phyloP scores from a whole-genome alignment of 2,113 vertebrate species.

The Mormyrus iriodes region DNA sequence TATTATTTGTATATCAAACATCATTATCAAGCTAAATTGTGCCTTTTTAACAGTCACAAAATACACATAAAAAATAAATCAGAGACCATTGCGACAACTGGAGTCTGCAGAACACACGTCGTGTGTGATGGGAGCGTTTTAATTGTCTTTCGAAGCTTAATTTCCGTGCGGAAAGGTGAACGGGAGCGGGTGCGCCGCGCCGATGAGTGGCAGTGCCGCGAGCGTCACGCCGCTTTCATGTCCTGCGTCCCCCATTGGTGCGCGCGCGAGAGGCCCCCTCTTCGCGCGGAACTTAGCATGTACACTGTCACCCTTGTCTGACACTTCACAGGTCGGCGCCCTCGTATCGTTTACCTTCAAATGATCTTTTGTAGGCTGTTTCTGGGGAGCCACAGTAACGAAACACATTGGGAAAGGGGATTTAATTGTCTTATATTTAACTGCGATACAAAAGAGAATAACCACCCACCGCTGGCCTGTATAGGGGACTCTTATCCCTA shows the following conservation, averaged over 20 bases:
- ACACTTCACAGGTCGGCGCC: slow-evolving; percentile 4
- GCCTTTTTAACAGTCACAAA: background rate
- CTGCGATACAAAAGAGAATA: slow-evolving; percentile 71
- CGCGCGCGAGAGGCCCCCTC: background rate
- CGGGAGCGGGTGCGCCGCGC: background rate
- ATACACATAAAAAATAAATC: background rate
- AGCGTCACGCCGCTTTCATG: background rate
- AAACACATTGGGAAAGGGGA: slow-evolving; percentile 37
- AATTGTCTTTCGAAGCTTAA: background rate
- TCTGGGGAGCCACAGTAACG: background rate
- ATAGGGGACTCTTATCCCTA: slow-evolving; percentile 59
- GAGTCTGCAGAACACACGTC: background rate
- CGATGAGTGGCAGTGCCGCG: background rate
- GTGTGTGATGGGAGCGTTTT: background rate
- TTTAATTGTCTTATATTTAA: slow-evolving; percentile 74
- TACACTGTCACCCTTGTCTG: background rate
- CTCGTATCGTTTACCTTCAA: slow-evolving; percentile 10
- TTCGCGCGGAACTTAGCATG: background rate
- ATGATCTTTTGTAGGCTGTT: slow-evolving; percentile 3
- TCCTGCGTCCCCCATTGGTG: background rate
- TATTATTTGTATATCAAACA: background rate
- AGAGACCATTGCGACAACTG: background rate
- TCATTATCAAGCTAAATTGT: background rate
- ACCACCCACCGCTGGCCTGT: slow-evolving; percentile 66
- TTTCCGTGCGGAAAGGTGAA: background rate